Conservation (phyloP, 2,888 invertebrate species). For the Eremobia ochroleuca region DNA sequence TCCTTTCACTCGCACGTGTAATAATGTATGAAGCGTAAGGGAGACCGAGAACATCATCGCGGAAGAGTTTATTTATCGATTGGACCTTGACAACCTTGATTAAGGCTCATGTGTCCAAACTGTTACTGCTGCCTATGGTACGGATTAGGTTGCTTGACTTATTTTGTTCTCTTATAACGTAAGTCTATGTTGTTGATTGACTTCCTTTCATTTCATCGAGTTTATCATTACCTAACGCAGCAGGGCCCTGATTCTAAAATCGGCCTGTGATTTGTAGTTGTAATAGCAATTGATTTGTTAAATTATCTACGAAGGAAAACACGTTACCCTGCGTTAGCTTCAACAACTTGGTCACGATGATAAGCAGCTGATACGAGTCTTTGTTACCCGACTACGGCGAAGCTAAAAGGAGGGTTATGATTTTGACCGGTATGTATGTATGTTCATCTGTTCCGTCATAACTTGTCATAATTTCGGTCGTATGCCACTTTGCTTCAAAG, state of each 20-base stretch:
- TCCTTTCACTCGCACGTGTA: slow-evolving; percentile 64
- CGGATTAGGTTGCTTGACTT: slow-evolving; percentile 29
- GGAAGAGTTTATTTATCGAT: slow-evolving; percentile 75
- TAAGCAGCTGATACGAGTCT: slow-evolving; percentile 16
- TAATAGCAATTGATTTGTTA: not conserved
- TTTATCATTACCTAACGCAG: not conserved
- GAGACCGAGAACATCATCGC: slow-evolving; percentile 71
- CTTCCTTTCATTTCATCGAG: not conserved
- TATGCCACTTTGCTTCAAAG: no score
- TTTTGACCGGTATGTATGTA: no score
- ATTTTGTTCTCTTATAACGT: slow-evolving; percentile 30
- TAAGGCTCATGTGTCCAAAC: slow-evolving; percentile 71
- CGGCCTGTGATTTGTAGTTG: not conserved
- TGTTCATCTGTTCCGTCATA: no score
- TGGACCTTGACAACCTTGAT: slow-evolving; percentile 76
- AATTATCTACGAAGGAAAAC: not conserved
- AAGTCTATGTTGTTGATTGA: slow-evolving; percentile 13
- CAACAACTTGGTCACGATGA: slow-evolving; percentile 10
- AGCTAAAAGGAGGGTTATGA: no score
- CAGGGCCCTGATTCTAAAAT: not conserved
- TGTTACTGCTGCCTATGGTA: slow-evolving; percentile 61
- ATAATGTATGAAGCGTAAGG: slow-evolving; percentile 52
- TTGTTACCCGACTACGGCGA: no score
- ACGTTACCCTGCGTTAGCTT: not conserved
- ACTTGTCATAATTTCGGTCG: no score